Conservation (phyloP, 2,888 invertebrate species). For the Tromatobia lineatoria region DNA sequence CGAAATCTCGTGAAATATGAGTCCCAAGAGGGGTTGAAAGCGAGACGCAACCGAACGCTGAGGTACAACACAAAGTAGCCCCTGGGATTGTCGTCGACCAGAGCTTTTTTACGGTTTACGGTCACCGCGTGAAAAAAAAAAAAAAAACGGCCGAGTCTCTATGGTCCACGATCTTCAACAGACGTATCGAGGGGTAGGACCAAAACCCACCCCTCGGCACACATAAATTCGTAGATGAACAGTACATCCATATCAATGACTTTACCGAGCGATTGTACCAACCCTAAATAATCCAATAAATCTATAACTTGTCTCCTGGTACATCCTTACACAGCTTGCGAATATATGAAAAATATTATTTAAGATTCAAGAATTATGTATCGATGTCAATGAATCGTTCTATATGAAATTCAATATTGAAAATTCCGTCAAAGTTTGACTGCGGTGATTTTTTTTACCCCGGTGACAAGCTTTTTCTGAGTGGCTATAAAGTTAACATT, state of each 20-base stretch:
- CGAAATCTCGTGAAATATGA: constrained; percentile 62
- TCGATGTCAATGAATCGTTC: constrained; percentile 4
- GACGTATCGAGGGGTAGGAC: neutral
- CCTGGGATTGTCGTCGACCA: constrained; percentile 51
- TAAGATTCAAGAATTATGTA: neutral
- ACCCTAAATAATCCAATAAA: constrained; percentile 35
- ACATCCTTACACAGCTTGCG: constrained; percentile 5
- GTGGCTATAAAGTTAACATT: no score
- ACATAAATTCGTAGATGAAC: constrained; percentile 57
- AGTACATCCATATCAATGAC: constrained; percentile 16
- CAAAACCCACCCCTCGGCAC: neutral
- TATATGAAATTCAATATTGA: neutral
- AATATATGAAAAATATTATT: constrained; percentile 19
- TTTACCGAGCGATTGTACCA: constrained; percentile 4
- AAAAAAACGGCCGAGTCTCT: constrained; percentile 15
- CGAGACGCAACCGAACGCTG: constrained; percentile 17
- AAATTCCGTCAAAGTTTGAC: no score
- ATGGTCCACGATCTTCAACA: neutral
- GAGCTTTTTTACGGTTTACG: constrained; percentile 53
- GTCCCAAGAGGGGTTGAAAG: constrained; percentile 41
- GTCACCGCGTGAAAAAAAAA: constrained; percentile 31
- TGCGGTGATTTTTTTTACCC: no score
- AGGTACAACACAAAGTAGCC: constrained; percentile 46
- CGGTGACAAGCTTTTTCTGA: no score
- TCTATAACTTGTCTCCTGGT: constrained; percentile 31